Conservation (phyloP, 30 jellyfish, hydroid and myxozoan genomes). For the Turritopsis rubra region DNA sequence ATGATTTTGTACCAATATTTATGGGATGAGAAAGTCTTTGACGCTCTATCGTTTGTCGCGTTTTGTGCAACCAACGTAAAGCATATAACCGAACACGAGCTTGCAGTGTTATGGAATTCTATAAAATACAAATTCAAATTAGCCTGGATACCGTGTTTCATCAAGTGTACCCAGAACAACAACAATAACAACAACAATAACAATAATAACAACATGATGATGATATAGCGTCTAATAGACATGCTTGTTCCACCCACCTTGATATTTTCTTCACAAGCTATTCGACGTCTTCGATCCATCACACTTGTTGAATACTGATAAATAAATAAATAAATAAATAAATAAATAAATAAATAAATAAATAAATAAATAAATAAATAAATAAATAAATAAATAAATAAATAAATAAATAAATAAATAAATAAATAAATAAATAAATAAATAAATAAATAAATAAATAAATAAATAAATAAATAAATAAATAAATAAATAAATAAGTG, state of each 20-base stretch:
- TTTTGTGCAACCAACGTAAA: not conserved
- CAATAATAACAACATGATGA: too few species aligned
- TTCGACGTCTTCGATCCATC: not conserved
- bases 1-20: not conserved
- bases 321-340: not conserved
- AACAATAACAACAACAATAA: not conserved
- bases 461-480: too few species aligned
- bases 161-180: too few species aligned
- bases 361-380: too few species aligned
- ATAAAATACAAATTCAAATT: not conserved
- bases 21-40: not conserved
- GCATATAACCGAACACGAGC: constrained; percentile 14
- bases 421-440: too few species aligned
- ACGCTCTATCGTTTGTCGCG: not conserved
- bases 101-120: not conserved
- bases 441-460: too few species aligned
- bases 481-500: not conserved
- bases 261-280: not conserved
- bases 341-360: not conserved
- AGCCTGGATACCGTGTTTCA: too few species aligned
- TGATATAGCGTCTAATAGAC: not conserved
- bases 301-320: not conserved
- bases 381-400: too few species aligned
- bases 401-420: too few species aligned
- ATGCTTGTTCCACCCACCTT: not conserved